Conservation (phyloP, 2,888 invertebrate genomes). For the Pachycephus smyrnensis region DNA sequence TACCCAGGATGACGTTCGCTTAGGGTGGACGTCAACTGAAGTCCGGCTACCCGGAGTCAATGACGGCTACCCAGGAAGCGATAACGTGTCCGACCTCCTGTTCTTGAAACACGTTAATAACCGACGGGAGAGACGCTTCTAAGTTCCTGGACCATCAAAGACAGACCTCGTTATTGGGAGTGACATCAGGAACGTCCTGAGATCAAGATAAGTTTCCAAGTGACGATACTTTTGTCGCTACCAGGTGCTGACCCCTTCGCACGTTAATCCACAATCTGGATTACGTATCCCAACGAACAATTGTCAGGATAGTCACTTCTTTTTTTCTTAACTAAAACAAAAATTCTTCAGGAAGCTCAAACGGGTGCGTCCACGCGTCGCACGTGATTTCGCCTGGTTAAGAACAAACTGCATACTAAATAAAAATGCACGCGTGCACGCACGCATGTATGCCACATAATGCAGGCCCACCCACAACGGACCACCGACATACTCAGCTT, state of each 20-base stretch:
- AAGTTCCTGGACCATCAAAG: too few species aligned
- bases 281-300: too few species aligned
- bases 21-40: too few species aligned
- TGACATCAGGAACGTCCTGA: too few species aligned
- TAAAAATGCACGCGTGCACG: conserved; percentile 25
- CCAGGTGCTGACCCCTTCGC: conserved; percentile 6
- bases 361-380: conserved; percentile 9
- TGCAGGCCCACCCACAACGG: conserved; percentile 21
- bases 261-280: too few species aligned
- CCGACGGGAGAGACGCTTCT: too few species aligned
- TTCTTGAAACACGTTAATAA: too few species aligned
- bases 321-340: background rate
- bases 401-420: conserved; percentile 35
- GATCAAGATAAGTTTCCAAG: background rate
- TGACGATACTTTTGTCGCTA: conserved; percentile 18
- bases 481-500: conserved; percentile 17
- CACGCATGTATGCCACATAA: conserved; percentile 26
- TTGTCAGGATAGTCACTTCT: too few species aligned
- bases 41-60: too few species aligned
- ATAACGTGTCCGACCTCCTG: too few species aligned
- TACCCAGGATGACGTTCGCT: background rate
- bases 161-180: too few species aligned
- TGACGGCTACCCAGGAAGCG: too few species aligned
- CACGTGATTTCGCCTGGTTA: conserved; percentile 23
- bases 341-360: conserved; percentile 1